These are phyloP conservation scores for Archips crataeganus DNA, from an alignment of 2,888 invertebrate genomes.

Conservation along the genomic window DNA sequence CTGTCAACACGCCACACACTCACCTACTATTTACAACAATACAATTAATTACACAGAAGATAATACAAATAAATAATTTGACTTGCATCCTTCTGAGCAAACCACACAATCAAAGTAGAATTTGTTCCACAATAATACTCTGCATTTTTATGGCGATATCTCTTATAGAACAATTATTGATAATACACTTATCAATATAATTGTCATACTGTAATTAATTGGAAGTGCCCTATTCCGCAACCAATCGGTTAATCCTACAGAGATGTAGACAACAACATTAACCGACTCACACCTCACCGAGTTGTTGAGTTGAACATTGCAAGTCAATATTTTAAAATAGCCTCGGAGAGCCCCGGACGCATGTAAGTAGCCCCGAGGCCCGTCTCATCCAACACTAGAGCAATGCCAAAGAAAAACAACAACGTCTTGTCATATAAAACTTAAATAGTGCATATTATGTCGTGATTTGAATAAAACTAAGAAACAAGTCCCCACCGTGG, in stretches of 20 bases:
- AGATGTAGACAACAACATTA: conserved; percentile 2
- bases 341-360: conserved; percentile 23
- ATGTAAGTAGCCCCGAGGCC: background rate
- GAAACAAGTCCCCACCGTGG: conserved; percentile 56
- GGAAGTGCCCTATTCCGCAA: conserved; percentile 38
- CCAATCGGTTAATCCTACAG: conserved; percentile 20
- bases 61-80: conserved; percentile 40
- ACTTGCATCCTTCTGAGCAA: conserved; percentile 38
- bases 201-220: conserved; percentile 41
- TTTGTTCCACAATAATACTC: conserved; percentile 66
- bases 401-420: conserved; percentile 39
- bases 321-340: conserved; percentile 41
- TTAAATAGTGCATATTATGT: conserved; percentile 68
- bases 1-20: conserved; percentile 8
- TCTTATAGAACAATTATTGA: conserved; percentile 69
- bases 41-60: conserved; percentile 33
- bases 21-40: conserved; percentile 41
- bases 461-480: conserved; percentile 71
- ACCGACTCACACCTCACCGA: background rate
- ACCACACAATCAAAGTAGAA: conserved; percentile 31
- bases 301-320: conserved; percentile 27
- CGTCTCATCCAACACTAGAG: conserved; percentile 32
- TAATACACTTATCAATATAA: conserved; percentile 51
- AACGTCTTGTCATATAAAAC: conserved; percentile 44
- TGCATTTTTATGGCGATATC: conserved; percentile 75